Conservation (phyloP, 2,797 vertebrate genomes). For the Gambelia wislizenii region DNA sequence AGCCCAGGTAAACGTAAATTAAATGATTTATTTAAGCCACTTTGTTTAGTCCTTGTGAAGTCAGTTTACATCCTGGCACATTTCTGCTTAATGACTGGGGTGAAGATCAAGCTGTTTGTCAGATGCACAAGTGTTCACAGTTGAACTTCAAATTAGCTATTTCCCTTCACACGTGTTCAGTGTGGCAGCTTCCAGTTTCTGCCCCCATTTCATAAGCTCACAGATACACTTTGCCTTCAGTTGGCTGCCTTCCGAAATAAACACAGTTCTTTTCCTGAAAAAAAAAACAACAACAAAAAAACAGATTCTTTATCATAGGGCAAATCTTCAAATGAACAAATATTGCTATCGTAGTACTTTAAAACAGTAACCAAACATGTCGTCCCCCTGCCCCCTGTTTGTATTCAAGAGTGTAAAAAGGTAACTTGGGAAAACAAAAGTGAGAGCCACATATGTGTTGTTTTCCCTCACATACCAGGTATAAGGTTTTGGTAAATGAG, state of each 20-base stretch:
- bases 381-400: slow-evolving; percentile 66
- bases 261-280: slow-evolving; percentile 57
- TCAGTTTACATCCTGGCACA: slow-evolving; percentile 17
- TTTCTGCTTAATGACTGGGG: slow-evolving; percentile 29
- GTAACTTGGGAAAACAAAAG: slow-evolving; percentile 76
- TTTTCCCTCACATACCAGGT: slow-evolving; percentile 70
- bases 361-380: slow-evolving; percentile 83
- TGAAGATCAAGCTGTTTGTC: slow-evolving; percentile 44
- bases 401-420: slow-evolving; percentile 76
- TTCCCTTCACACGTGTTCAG: slow-evolving; percentile 47
- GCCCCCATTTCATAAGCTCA: slow-evolving; percentile 38
- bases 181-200: slow-evolving; percentile 27
- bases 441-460: slow-evolving; percentile 65
- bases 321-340: slow-evolving; percentile 72
- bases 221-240: slow-evolving; percentile 40
- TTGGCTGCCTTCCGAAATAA: slow-evolving; percentile 72
- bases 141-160: background rate
- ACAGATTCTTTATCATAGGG: slow-evolving; percentile 75
- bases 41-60: background rate
- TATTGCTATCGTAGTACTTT: slow-evolving; percentile 81
- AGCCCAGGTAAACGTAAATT: background rate
- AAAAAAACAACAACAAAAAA: slow-evolving; percentile 41
- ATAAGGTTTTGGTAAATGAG: slow-evolving; percentile 76
- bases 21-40: background rate
- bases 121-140: slow-evolving; percentile 24